Evolutionary conservation across 2,888 invertebrate species (phyloP).

Genomic region (Nasonia oneida): DNA sequence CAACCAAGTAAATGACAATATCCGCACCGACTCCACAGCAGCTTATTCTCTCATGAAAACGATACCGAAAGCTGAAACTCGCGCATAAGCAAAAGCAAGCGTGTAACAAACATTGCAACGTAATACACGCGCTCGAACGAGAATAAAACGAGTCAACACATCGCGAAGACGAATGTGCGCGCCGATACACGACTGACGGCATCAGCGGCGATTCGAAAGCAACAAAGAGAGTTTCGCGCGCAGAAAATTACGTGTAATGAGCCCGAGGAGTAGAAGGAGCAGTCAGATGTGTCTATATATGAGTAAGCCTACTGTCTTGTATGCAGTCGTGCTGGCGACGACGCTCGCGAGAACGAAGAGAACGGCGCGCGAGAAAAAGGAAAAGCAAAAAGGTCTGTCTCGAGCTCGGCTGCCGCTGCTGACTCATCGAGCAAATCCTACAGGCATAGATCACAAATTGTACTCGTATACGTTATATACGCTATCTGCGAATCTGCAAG

Average conservation of each 20-base stretch:
- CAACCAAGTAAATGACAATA: too few relatives aligned
- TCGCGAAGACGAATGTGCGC: not conserved
- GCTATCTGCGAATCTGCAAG: not conserved
- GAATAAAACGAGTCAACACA: not conserved
- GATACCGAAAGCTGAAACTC: too few relatives aligned
- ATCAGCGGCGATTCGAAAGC: not conserved
- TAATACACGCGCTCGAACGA: not conserved
- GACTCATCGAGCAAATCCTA: slow-evolving; percentile 1
- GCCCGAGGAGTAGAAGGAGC: not conserved
- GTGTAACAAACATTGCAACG: not conserved
- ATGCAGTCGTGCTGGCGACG: not conserved
- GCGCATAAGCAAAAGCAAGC: not conserved
- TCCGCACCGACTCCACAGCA: too few relatives aligned
- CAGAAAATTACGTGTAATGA: not conserved
- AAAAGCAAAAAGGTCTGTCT: not conserved
- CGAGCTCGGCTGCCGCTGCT: not conserved
- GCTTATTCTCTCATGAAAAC: too few relatives aligned
- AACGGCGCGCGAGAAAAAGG: slow-evolving; percentile 3
- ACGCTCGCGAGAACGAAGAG: slow-evolving; percentile 3
- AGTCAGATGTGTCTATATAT: too few relatives aligned
- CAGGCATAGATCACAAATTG: not conserved
- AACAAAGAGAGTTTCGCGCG: not conserved
- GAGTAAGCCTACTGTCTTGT: too few relatives aligned
- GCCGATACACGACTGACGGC: not conserved
- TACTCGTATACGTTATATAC: not conserved